Conservation (phyloP, 2,888 invertebrate genomes). For the Phortica magna region DNA sequence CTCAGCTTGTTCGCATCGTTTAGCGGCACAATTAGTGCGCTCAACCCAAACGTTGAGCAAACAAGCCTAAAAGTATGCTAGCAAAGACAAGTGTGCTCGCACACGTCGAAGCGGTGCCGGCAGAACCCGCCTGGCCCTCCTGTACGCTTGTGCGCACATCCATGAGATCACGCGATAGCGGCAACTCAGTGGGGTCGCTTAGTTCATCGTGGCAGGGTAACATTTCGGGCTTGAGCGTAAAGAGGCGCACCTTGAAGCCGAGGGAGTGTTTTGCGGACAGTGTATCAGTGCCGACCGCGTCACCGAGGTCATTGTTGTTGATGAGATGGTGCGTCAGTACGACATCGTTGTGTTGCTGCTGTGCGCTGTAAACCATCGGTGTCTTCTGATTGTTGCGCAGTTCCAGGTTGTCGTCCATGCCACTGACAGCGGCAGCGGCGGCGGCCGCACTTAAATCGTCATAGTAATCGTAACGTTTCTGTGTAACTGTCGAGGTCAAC, state of each 20-base stretch:
- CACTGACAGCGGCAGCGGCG: slow-evolving; percentile 54
- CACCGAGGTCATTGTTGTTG: slow-evolving; percentile 36
- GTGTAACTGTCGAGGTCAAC: slow-evolving; percentile 55
- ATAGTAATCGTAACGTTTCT: slow-evolving; percentile 65
- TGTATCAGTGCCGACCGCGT: slow-evolving; percentile 56
- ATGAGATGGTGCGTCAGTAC: slow-evolving; percentile 45
- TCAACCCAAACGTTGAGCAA: slow-evolving; percentile 14
- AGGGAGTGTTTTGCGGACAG: slow-evolving; percentile 59
- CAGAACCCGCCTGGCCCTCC: slow-evolving; percentile 42
- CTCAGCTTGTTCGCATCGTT: too few relatives aligned
- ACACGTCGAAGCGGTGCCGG: background rate
- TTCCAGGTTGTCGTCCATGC: slow-evolving; percentile 70
- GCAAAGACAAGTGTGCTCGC: background rate
- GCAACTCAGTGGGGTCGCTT: slow-evolving; percentile 82
- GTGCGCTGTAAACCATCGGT: background rate
- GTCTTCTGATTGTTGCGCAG: slow-evolving; percentile 53
- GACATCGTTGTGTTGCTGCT: slow-evolving; percentile 57
- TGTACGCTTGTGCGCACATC: slow-evolving; percentile 74
- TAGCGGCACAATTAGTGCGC: background rate
- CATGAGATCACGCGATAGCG: slow-evolving; percentile 80
- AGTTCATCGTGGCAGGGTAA: slow-evolving; percentile 82
- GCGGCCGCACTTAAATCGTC: slow-evolving; percentile 54
- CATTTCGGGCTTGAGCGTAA: slow-evolving; percentile 81
- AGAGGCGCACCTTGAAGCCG: slow-evolving; percentile 75
- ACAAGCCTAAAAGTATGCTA: slow-evolving; percentile 26